Evolutionary conservation across 2,113 vertebrate species (phyloP).

Genomic region (Cygnus buccinator): DNA sequence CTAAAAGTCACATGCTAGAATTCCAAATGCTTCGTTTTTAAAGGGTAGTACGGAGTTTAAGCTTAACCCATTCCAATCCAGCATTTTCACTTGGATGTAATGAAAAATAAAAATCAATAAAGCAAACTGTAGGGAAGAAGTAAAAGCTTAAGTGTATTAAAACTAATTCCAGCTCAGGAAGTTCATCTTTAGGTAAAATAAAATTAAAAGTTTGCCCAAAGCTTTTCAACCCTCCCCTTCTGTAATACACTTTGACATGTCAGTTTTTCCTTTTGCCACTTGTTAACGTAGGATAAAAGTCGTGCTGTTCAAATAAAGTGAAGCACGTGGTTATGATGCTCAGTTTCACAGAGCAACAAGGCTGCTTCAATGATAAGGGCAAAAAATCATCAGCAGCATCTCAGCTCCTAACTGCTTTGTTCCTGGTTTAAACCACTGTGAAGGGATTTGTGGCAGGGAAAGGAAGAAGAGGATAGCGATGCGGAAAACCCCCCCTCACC

Average conservation of each 20-base stretch:
- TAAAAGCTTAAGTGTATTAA: neutral
- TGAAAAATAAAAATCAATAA: neutral
- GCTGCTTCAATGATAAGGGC: neutral
- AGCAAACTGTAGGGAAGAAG: neutral
- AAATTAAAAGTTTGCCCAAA: neutral
- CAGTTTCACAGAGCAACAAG: neutral
- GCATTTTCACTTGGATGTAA: neutral
- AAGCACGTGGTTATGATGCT: neutral
- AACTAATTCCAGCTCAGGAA: neutral
- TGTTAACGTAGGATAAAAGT: neutral
- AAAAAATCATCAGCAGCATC: neutral
- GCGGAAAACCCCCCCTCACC: neutral
- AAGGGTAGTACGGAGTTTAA: neutral
- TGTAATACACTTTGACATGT: accelerated
- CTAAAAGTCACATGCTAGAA: neutral
- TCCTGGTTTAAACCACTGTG: neutral
- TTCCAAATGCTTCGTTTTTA: neutral
- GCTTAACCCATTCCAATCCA: neutral
- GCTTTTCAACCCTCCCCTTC: neutral
- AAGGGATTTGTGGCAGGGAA: neutral
- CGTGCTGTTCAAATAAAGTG: neutral
- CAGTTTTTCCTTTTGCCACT: neutral
- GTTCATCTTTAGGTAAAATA: neutral
- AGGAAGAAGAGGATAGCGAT: neutral
- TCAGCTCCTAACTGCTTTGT: accelerated